Base-by-base conservation (phyloP, 92 coral and sea anemone species). In the Blastomussa wellsi region DNA sequence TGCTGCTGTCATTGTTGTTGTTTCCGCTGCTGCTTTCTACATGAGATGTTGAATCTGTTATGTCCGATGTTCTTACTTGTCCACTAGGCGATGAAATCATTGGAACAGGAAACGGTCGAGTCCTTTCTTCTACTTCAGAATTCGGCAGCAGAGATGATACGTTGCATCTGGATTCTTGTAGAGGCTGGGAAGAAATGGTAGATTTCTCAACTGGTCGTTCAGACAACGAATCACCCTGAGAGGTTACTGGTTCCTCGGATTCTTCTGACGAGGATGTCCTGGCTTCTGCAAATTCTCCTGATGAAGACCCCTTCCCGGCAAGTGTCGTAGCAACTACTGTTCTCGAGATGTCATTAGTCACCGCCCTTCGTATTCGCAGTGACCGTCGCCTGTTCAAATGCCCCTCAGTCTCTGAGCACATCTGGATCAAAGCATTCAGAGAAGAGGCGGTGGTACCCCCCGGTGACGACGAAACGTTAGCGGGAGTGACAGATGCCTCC, bases 401-500 rank as follows among this genome's bases (percentile, higher is more conserved):
- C 24, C 17, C 49, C 37, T 37, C 85, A 10, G 85, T 53, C 28
- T 35, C 47, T 8, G 69, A 70, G 37, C 85, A 81, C 85, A 81
- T 69, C 51, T 36, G 68, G 36, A 81, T 81, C 52, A 81, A 24
- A 0, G 85, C 85, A 51, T 37, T 52, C 22, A 81, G 85, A 70
- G 85, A 81, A 71, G 78, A 81, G 14, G 15, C 77, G 24, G 36
- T 32, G 9, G 52, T 52, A 20, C 32, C 22, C 75, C 53, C 69
- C n/a, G 69, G 37, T 12, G 55, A 12, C 39, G 42, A 42, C 37
- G 28, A 28, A 33, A 44, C 52, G 52, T 11, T 33, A 2, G 26
- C 33, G 6, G 17, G 39, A n/a, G 11, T 29, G 10, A 1, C 28
- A 26, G 38, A 26, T n/a, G 31, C 7, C 29, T 44, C 60, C n/a